phyloP scores from a whole-genome alignment of 1,140 invertebrate species.

The Trichonephila clavata region DNA sequence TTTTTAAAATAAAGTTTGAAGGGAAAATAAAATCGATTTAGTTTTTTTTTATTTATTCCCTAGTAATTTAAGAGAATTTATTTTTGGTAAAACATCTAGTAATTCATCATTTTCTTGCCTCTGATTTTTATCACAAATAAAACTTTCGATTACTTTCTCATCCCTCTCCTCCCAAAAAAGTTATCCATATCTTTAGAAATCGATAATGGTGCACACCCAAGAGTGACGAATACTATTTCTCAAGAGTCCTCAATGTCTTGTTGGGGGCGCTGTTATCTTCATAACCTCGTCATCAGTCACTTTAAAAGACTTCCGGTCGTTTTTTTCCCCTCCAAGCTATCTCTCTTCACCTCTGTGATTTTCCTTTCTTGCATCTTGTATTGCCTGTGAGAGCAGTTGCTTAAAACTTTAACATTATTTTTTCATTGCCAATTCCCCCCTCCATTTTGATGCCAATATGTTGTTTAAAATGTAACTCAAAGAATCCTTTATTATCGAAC shows the following conservation, averaged over 20 bases:
- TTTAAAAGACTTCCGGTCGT: constrained; percentile 34
- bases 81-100: background rate
- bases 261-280: constrained; percentile 6
- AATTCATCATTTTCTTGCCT: background rate
- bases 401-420: constrained; percentile 2
- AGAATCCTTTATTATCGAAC: background rate
- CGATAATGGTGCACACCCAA: constrained; percentile 33
- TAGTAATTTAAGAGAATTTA: background rate
- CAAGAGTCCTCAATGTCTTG: background rate
- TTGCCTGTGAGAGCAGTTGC: constrained; percentile 6
- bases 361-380: background rate
- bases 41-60: background rate
- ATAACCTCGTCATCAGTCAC: constrained; percentile 60
- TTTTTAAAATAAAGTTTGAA: too few relatives aligned
- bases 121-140: background rate
- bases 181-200: constrained; percentile 32
- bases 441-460: background rate
- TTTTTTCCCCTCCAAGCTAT: background rate
- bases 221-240: background rate
- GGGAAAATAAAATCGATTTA: background rate
- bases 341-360: constrained; percentile 22
- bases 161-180: background rate
- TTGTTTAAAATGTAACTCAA: background rate
- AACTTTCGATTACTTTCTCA: background rate
- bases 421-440: background rate